Evolutionary conservation across 2,113 vertebrate genomes (phyloP), one percentile per base, ranked within the genome.

Genomic region (Rhinogobius similis): DNA sequence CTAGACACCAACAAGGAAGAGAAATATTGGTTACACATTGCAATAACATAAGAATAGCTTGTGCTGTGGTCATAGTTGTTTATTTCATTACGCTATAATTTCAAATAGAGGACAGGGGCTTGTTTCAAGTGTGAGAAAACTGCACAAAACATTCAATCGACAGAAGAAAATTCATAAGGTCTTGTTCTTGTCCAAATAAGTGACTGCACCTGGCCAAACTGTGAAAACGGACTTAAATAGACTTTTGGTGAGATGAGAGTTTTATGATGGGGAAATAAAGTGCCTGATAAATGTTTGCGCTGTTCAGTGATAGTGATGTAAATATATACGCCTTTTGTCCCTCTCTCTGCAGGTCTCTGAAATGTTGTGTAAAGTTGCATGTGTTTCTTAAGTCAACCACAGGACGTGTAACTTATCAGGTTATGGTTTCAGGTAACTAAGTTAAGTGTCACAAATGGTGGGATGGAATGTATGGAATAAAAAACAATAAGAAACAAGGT

Each of bases 271-370:
- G 80, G 72, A 81, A 74, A 65, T 93, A 91, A 94, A 94, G 93
- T 94, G 93, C 93, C 93, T 94, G 89, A 91, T 91, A 85, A 86
- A 78, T 87, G 87, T 89, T 83, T 67, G 77, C 81, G 63, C 77
- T 32, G 52, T 79, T 77, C 73, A 72, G 86, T 70, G 71, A 72
- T 75, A 63, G n/a, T n/a, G n/a, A 73, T 73, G 70, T 78, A 73
- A 78, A 79, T 64, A 50, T 83, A 74, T 82, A 74, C 72, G 12
- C 68, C 23, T 70, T 73, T 78, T 64, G 79, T 48, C 65, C 80
- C 64, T 64, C 50, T 74, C 67, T 41, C 62, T 83, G 68, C 65
- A 56, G 65, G 69, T 71, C 76, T 78, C 67, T 70, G 68, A 65
- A 83, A 77, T 70, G 10, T 69, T 77, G 73, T 72, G 77, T 75